Percentiles rank a stretch among this genome's conserved stretches.
Evolutionary conservation across 92 coral and sea anemone species (phyloP).

Genomic region (Actinostola sp.): DNA sequence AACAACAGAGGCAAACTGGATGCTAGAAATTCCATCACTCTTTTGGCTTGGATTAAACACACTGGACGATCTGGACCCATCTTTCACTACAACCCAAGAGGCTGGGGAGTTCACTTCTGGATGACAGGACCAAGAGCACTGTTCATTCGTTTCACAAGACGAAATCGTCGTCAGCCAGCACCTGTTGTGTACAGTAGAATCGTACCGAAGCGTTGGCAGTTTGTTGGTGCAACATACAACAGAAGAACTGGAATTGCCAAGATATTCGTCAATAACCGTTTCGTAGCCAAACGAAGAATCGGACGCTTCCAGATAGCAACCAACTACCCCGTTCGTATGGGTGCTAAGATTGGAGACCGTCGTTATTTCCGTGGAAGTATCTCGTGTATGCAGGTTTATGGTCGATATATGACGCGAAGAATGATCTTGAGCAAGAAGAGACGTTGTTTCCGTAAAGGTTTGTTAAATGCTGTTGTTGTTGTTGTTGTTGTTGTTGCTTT

Average conservation of each 20-base stretch:
- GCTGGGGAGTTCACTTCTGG: constrained; percentile 71
- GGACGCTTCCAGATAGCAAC: constrained; percentile 37
- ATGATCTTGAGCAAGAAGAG: constrained; percentile 1
- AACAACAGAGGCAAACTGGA: constrained; percentile 71
- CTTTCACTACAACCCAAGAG: constrained; percentile 49
- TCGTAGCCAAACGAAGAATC: not conserved
- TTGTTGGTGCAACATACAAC: constrained; percentile 32
- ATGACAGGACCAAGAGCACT: constrained; percentile 44
- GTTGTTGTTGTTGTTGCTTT: too few species aligned
- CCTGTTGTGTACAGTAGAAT: constrained; percentile 3
- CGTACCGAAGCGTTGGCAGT: not conserved
- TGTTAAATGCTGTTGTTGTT: too few species aligned
- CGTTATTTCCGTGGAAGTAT: constrained; percentile 34
- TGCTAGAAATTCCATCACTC: constrained; percentile 70
- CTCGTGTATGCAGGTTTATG: constrained; percentile 37
- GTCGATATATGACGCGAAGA: not conserved
- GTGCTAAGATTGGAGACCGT: constrained; percentile 17
- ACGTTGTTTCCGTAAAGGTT: constrained; percentile 32
- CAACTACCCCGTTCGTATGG: constrained; percentile 18
- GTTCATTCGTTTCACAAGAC: constrained; percentile 47
- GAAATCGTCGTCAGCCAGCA: constrained; percentile 21
- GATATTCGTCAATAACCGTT: constrained; percentile 32
- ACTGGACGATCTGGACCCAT: constrained; percentile 64
- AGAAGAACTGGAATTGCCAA: constrained; percentile 30
- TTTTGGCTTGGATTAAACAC: constrained; percentile 72